These are phyloP conservation scores for Schlechtendalia chinensis DNA, from an alignment of 1,140 invertebrate genomes.

Conservation along the genomic window DNA sequence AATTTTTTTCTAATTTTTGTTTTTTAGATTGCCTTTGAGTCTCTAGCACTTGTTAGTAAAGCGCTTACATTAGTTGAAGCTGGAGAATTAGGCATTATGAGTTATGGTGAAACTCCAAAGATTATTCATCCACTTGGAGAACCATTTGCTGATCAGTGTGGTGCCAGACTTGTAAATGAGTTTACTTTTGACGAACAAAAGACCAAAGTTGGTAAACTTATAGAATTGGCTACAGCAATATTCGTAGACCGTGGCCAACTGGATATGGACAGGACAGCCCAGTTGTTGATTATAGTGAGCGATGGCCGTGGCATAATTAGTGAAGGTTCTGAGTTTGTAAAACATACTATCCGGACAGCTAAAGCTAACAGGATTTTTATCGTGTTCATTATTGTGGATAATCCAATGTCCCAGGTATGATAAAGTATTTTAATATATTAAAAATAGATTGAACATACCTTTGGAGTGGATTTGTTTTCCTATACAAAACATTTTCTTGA, in stretches of 20 bases:
- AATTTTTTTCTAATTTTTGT: not conserved
- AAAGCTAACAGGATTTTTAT: conserved; percentile 82
- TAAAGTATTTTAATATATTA: conserved; percentile 13
- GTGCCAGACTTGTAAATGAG: conserved; percentile 72
- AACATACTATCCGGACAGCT: conserved; percentile 75
- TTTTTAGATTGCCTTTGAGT: conserved; percentile 82
- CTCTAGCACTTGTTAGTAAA: conserved; percentile 86
- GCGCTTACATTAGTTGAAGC: conserved; percentile 90
- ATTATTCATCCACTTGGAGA: conserved; percentile 83
- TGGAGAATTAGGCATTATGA: conserved; percentile 85
- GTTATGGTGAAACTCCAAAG: conserved; percentile 85
- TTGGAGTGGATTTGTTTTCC: too few species aligned
- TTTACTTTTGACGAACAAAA: conserved; percentile 79
- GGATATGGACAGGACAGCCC: conserved; percentile 67
- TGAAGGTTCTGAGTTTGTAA: conserved; percentile 79
- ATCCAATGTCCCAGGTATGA: conserved; percentile 80
- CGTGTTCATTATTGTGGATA: conserved; percentile 94
- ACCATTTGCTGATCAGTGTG: conserved; percentile 78
- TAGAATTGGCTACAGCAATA: conserved; percentile 74
- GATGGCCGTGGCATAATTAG: conserved; percentile 91
- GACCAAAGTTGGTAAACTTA: conserved; percentile 74
- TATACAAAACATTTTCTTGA: not conserved
- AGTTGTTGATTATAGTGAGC: conserved; percentile 87
- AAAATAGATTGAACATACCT: too few species aligned
- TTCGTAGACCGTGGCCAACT: conserved; percentile 60